Base-by-base conservation (phyloP, 2,888 invertebrate species). In the Euplagia quadripunctaria region DNA sequence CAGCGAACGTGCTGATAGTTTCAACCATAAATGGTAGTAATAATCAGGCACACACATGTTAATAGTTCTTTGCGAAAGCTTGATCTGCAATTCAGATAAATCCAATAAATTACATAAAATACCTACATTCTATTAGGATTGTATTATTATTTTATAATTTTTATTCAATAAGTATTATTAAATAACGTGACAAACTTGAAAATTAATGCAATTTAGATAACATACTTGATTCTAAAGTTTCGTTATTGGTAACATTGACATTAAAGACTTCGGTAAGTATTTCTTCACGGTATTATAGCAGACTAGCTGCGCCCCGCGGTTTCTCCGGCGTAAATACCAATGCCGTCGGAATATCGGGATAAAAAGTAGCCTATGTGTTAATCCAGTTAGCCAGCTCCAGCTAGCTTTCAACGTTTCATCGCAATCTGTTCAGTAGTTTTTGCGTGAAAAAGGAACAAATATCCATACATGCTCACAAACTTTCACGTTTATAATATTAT, bases 1-100 rank as follows among this genome's bases (percentile, higher is more conserved):
- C 46, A 46, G n/a, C 14, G 68, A 71, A 63, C 63, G 67, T 69
- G 69, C 46, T 64, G 31, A 74, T 63, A 68, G 51, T 52, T 31
- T 31, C 68, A 63, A 43, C 20, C 58, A 61, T 17, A 61, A 49
- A 61, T 61, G 61, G 42, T 69, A 63, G 8, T 20, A 70, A 46
- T 31, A n/a, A 58, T 16, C 20, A 58, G 55, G 5, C 16, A 46
- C 20, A 16, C 42, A 42, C n/a, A 51, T 41, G 8, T 42, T 67
- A 51, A 52, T 41, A 42, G 17, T 41, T 67, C 17, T 67, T 31
- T 16, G 67, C 20, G 11, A 63, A 63, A 16, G 12, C 5, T 55
- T 63, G 61, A n/a, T 8, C 55, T 52, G 55, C n/a, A 55, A 8
- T 55, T 55, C 55, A 55, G 55, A 55, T 8, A 16, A 55, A 55